A percentile compares a stretch with the other conserved stretches of the same genome.
phyloP scores from a whole-genome alignment of 1,140 invertebrate genomes.

The Acyrthosiphon pisum region DNA sequence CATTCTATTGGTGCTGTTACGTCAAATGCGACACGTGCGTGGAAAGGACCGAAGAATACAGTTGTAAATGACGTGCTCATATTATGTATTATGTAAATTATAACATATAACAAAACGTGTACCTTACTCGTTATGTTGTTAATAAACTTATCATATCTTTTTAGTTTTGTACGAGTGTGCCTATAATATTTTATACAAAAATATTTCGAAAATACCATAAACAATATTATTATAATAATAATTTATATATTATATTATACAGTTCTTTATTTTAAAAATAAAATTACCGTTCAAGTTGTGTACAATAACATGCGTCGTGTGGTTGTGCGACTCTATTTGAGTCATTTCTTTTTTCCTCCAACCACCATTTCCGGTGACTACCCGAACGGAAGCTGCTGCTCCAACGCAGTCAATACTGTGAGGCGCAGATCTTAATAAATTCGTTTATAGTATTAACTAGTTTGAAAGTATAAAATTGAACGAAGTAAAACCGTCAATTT shows the following conservation, averaged over 20 bases:
- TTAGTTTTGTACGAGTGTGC: background rate
- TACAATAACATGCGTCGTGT: background rate
- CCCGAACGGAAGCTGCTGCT: too few species aligned
- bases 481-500: too few species aligned
- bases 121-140: background rate
- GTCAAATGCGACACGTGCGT: slow-evolving; percentile 87
- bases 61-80: slow-evolving; percentile 77
- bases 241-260: background rate
- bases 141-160: background rate
- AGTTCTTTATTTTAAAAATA: slow-evolving; percentile 4
- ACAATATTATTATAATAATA: background rate
- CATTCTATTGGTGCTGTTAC: slow-evolving; percentile 92
- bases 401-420: too few species aligned
- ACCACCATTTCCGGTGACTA: too few species aligned
- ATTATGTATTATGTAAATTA: background rate
- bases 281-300: background rate
- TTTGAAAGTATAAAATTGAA: too few species aligned
- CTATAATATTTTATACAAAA: background rate
- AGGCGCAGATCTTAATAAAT: too few species aligned
- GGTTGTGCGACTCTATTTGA: background rate
- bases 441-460: too few species aligned
- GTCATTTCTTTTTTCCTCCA: background rate
- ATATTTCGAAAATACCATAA: background rate
- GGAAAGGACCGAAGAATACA: slow-evolving; percentile 80
- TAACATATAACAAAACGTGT: background rate